Evolutionary conservation across 2,113 vertebrate species (phyloP).

Genomic region (Bucco capensis): DNA sequence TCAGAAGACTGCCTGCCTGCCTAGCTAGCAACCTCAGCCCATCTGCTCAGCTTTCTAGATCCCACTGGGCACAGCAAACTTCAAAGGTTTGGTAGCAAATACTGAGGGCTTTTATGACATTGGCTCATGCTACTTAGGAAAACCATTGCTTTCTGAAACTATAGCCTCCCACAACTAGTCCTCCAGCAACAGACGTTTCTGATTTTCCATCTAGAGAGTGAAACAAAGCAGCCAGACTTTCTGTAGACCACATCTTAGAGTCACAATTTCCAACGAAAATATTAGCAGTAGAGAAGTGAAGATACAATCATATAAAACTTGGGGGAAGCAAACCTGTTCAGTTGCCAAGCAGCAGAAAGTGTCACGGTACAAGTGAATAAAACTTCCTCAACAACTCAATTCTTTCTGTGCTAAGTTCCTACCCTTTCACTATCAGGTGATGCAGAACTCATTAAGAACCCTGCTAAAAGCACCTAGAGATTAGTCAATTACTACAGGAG

Average conservation of each 20-base stretch:
- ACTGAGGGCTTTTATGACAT: neutral
- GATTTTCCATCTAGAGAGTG: neutral
- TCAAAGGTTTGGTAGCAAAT: conserved; percentile 1
- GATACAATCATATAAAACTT: neutral
- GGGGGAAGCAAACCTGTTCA: neutral
- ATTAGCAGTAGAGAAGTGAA: neutral
- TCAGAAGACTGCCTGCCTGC: neutral
- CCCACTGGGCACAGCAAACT: neutral
- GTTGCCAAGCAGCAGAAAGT: neutral
- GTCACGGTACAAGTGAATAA: neutral
- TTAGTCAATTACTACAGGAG: neutral
- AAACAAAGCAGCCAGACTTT: neutral
- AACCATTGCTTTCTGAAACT: neutral
- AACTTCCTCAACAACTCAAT: neutral
- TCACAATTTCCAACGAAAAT: neutral
- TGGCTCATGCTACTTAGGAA: neutral
- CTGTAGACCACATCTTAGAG: neutral
- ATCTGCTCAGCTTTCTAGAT: neutral
- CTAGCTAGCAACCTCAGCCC: neutral
- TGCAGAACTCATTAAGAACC: neutral
- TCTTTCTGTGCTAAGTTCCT: neutral
- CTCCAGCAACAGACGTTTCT: neutral
- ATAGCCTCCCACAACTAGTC: neutral
- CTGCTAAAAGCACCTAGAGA: neutral
- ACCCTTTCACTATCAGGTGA: neutral